phyloP scores from a whole-genome alignment of 2,113 vertebrate genomes.

The Abramis brama region DNA sequence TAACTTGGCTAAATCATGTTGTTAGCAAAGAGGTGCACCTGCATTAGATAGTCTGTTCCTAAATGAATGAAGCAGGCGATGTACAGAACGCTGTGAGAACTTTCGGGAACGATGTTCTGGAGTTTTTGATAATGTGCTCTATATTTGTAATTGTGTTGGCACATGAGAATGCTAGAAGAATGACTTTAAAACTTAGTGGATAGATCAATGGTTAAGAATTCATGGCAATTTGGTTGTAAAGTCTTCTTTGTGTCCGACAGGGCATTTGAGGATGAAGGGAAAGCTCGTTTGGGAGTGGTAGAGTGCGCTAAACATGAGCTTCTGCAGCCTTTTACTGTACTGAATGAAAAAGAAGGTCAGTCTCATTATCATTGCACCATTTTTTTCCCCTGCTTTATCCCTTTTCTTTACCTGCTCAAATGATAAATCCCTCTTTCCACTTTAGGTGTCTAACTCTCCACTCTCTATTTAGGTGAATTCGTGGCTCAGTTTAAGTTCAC shows the following conservation, averaged over 20 bases:
- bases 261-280: slow-evolving; percentile 95
- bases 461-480: slow-evolving; percentile 82
- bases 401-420: background rate
- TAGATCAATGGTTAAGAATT: background rate
- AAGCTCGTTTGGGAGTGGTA: slow-evolving; percentile 93
- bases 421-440: background rate
- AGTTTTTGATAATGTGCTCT: background rate
- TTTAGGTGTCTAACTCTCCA: too few relatives aligned
- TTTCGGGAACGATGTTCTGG: background rate
- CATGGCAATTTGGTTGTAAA: background rate
- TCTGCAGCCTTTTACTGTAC: slow-evolving; percentile 93
- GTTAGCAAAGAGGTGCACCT: background rate
- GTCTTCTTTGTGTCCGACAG: slow-evolving; percentile 66
- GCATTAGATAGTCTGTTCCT: background rate
- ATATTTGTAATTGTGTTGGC: background rate
- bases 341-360: slow-evolving; percentile 96
- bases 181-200: background rate
- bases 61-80: background rate
- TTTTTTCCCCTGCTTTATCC: background rate
- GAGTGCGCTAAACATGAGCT: slow-evolving; percentile 97
- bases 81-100: background rate
- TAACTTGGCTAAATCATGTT: background rate
- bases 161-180: background rate
- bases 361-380: too few relatives aligned
- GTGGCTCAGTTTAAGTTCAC: slow-evolving; percentile 99